A percentile compares a stretch with the other conserved stretches of the same genome.
These are phyloP conservation scores for Marasmarcha lunaedactyla DNA, from an alignment of 2,888 invertebrate genomes.

Conservation along the genomic window DNA sequence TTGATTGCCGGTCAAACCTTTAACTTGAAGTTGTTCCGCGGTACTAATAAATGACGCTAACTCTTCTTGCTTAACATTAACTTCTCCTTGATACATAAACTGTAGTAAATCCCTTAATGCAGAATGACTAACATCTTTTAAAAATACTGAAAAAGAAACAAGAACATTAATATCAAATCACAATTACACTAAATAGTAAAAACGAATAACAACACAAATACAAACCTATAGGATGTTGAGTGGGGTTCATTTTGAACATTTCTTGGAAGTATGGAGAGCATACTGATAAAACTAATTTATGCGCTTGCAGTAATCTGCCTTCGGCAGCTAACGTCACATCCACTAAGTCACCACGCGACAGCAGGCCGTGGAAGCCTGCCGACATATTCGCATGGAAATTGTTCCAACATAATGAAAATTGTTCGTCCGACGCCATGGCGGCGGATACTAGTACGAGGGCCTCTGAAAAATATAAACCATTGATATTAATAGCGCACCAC, in stretches of 20 bases:
- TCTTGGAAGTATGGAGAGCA: conserved; percentile 81
- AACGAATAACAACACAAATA: background rate
- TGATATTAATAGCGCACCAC: too few species aligned
- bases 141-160: conserved; percentile 67
- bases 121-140: conserved; percentile 78
- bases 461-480: conserved; percentile 31
- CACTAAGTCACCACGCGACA: conserved; percentile 77
- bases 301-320: conserved; percentile 77
- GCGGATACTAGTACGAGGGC: conserved; percentile 32
- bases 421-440: conserved; percentile 80
- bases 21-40: conserved; percentile 78
- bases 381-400: conserved; percentile 81
- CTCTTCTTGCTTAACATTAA: conserved; percentile 79
- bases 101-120: conserved; percentile 77
- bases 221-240: conserved; percentile 75
- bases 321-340: conserved; percentile 79
- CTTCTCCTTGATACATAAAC: conserved; percentile 80
- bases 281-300: conserved; percentile 78
- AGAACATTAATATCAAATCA: conserved; percentile 12
- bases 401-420: conserved; percentile 81
- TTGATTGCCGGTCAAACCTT: conserved; percentile 77
- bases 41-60: conserved; percentile 79
- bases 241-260: conserved; percentile 78
- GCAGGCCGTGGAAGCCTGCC: conserved; percentile 77
- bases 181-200: background rate